Evolutionary conservation across 2,888 invertebrate species (phyloP).

Genomic region (Ommatoiulus sabulosus): DNA sequence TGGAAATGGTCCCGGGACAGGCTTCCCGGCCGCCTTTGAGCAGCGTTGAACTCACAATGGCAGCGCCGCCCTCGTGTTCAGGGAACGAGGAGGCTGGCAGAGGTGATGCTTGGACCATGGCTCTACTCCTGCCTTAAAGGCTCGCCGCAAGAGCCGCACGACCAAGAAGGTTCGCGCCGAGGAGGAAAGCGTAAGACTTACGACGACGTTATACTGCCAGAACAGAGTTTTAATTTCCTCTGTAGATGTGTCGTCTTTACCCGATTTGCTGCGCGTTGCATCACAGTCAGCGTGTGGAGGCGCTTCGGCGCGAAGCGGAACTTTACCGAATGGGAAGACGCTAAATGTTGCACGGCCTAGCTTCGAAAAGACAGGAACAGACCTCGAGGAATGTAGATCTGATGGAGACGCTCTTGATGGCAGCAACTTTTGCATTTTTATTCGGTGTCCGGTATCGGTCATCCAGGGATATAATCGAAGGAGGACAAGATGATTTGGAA

Average conservation of each 20-base stretch:
- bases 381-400: background rate
- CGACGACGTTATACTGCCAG: background rate
- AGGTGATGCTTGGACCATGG: background rate
- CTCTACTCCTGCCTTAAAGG: background rate
- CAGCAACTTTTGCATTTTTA: constrained; percentile 1
- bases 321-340: background rate
- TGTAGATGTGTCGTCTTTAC: constrained; percentile 1
- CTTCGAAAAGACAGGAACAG: background rate
- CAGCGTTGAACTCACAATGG: background rate
- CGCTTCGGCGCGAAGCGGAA: too few species aligned
- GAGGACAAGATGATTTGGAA: background rate
- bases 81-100: background rate
- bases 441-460: background rate
- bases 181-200: background rate
- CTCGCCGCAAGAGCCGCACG: background rate
- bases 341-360: background rate
- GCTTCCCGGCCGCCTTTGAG: background rate
- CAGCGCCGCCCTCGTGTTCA: background rate
- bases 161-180: background rate
- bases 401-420: background rate
- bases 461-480: background rate
- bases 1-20: background rate
- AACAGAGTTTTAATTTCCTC: background rate
- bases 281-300: background rate
- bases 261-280: background rate